Conservation (phyloP, 2,797 vertebrate species). For the Diglossa cyanea region DNA sequence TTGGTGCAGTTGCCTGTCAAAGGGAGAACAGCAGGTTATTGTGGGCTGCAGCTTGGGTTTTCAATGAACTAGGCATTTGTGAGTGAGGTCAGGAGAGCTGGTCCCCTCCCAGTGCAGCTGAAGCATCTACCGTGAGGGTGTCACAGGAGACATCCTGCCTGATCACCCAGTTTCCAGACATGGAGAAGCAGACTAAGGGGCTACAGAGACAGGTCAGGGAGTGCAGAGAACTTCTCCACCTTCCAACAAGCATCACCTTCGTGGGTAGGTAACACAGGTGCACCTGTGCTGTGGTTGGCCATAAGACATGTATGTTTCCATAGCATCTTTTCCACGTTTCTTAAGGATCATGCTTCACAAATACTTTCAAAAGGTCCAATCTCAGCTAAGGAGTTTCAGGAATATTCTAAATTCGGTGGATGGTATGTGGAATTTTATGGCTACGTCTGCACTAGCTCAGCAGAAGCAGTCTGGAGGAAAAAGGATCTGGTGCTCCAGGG, state of each 20-base stretch:
- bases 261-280: neutral
- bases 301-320: neutral
- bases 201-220: neutral
- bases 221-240: neutral
- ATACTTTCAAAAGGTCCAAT: neutral
- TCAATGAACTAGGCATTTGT: neutral
- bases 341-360: neutral
- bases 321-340: neutral
- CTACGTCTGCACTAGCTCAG: neutral
- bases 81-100: neutral
- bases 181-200: neutral
- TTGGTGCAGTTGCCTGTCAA: neutral
- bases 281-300: neutral
- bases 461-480: neutral
- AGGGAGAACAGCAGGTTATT: neutral
- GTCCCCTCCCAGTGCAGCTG: neutral
- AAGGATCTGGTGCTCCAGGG: neutral
- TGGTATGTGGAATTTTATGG: neutral
- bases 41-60: neutral
- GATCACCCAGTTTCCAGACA: neutral
- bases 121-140: neutral
- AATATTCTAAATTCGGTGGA: neutral
- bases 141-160: neutral
- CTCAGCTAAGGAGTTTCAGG: neutral
- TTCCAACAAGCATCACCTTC: neutral